Conservation (phyloP, 2,797 vertebrate genomes). For the Morus bassanus region DNA sequence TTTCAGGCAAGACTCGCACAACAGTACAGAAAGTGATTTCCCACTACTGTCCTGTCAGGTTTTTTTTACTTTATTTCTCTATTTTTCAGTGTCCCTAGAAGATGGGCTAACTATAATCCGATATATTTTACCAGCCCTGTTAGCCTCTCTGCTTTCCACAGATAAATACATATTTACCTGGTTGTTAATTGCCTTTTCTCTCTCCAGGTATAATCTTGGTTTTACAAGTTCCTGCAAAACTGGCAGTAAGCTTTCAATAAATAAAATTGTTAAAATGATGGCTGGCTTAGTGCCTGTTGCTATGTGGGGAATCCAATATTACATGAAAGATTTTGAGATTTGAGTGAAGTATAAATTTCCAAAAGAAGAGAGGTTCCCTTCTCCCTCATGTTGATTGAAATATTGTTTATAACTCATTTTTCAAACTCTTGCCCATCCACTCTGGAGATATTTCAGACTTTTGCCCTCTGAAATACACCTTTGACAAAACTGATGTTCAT, state of each 20-base stretch:
- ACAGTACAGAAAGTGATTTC: not conserved
- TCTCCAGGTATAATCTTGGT: not conserved
- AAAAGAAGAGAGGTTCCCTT: not conserved
- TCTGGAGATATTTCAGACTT: not conserved
- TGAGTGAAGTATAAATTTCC: not conserved
- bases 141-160: not conserved
- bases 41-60: not conserved
- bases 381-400: not conserved
- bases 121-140: not conserved
- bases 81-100: not conserved
- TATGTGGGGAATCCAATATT: not conserved
- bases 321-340: not conserved
- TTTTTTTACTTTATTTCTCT: not conserved
- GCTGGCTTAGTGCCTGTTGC: not conserved
- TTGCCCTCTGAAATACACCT: not conserved
- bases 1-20: not conserved
- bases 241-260: not conserved
- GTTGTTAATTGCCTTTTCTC: not conserved
- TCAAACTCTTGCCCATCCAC: not conserved
- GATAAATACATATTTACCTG: not conserved
- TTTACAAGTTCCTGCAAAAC: not conserved
- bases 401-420: not conserved
- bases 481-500: not conserved
- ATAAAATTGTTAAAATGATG: not conserved
- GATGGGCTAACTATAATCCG: not conserved